Evolutionary conservation across 2,888 invertebrate genomes (phyloP).

Genomic region (Lasius fuliginosus): DNA sequence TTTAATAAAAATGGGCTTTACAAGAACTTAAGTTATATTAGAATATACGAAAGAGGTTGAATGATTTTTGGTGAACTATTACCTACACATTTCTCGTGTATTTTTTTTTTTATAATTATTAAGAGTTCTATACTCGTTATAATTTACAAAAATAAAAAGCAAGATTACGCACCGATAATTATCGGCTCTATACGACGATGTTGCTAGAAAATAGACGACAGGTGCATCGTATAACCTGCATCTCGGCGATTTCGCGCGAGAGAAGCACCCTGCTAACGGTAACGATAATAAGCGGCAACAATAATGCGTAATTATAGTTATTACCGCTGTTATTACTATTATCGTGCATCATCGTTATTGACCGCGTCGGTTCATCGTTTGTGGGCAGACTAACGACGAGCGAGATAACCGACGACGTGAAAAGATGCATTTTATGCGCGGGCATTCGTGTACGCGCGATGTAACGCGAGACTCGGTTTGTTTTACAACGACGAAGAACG

Average conservation of each 20-base stretch:
- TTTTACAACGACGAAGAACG: slow-evolving; percentile 4
- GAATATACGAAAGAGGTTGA: neutral
- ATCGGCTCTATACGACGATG: neutral
- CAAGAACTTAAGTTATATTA: neutral
- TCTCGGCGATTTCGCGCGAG: slow-evolving; percentile 21
- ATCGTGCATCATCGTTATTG: slow-evolving; percentile 48
- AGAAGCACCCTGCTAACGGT: slow-evolving; percentile 42
- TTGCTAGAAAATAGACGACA: slow-evolving; percentile 36
- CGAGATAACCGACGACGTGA: slow-evolving; percentile 36
- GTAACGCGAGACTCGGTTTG: slow-evolving; percentile 25
- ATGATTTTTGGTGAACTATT: neutral
- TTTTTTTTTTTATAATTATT: neutral
- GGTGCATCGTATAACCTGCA: slow-evolving; percentile 6
- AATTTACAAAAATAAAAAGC: neutral
- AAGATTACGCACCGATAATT: slow-evolving; percentile 14
- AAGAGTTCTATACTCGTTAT: neutral
- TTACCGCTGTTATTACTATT: slow-evolving; percentile 52
- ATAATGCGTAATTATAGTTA: slow-evolving; percentile 54
- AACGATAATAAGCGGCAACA: slow-evolving; percentile 55
- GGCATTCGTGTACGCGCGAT: slow-evolving; percentile 5
- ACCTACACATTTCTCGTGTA: neutral
- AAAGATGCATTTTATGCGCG: slow-evolving; percentile 37
- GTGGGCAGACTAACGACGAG: slow-evolving; percentile 30
- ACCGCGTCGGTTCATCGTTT: slow-evolving; percentile 36
- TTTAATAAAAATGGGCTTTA: neutral